Base-by-base conservation (phyloP, 2,113 vertebrate species). In the Pogonocichla stellata region DNA sequence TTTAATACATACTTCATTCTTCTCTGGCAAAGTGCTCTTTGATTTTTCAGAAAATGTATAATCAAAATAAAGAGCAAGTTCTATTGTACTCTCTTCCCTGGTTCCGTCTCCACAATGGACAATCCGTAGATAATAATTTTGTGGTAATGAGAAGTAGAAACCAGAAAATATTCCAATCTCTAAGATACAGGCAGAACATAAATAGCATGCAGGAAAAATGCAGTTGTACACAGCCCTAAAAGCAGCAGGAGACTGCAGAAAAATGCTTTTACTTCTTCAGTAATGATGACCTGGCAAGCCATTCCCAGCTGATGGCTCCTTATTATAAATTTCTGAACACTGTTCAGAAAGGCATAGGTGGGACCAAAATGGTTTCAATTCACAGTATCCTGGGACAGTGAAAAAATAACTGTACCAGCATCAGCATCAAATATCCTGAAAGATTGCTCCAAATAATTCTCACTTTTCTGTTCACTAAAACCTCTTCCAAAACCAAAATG, bases 31-130 rank as follows among this genome's bases (percentile, higher is more conserved):
- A 95, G 65, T 90, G 57, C 51, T 92, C 88, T 93, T 92, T 86
- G 93, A 77, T 88, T 92, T 83, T 95, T 86, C 74, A 89, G 65
- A 85, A 74, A 64, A 69, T n/a, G 54, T 48, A 36, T 86, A 93
- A 97, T 96, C 90, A 95, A 95, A 95, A 94, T 77, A 95, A 96
- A 88, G 88, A 78, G 66, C 61, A 80, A 83, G 29, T 79, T 90
- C 60, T 85, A 89, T 90, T 86, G 72, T 94, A 51, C 66, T 95
- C 16, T 61, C 15, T 86, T 92, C 50, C 17, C 53, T 72, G n/a
- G 47, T 91, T 95, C 57, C 45, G 23, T 79, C 56, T 75, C 47
- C 79, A 86, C 67, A 93, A 79, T 79, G 72, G 75, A 95, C 69
- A 87, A 94, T 88, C 40, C 75, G 66, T 66, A 92, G 92, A 92